Percentiles rank a stretch among this genome's conserved stretches.
Evolutionary conservation across 1,140 invertebrate genomes (phyloP).

Genomic region (Vanessa atalanta): DNA sequence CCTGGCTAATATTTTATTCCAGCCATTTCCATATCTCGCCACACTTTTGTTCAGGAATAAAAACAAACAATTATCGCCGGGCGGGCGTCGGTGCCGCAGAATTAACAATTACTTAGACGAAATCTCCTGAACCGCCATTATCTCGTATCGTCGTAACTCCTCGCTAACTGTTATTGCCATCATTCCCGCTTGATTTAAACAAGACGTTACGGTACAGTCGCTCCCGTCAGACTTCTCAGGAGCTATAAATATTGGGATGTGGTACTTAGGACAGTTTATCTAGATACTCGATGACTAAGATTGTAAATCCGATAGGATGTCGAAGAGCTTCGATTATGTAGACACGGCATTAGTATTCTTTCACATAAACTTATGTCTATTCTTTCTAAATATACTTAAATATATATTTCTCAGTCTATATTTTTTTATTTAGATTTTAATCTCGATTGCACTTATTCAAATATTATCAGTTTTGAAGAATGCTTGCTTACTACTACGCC

Average conservation of each 20-base stretch:
- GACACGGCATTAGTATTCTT: too few relatives aligned
- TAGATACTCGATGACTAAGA: background rate
- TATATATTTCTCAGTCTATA: too few relatives aligned
- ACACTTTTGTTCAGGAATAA: constrained; percentile 43
- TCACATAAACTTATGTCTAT: too few relatives aligned
- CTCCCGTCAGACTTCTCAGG: constrained; percentile 37
- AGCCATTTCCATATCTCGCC: constrained; percentile 4
- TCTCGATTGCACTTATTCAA: too few relatives aligned
- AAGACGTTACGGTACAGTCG: constrained; percentile 68
- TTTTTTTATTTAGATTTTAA: too few relatives aligned
- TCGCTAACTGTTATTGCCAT: constrained; percentile 77
- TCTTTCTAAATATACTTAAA: too few relatives aligned
- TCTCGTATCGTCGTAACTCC: constrained; percentile 68
- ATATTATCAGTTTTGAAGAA: too few relatives aligned
- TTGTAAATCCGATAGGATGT: too few relatives aligned
- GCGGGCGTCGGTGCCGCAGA: constrained; percentile 54
- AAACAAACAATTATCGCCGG: constrained; percentile 68
- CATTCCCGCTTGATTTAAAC: constrained; percentile 78
- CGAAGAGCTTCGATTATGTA: too few relatives aligned
- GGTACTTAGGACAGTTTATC: constrained; percentile 15
- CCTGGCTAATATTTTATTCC: constrained; percentile 9
- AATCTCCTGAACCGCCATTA: constrained; percentile 68
- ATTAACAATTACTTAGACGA: constrained; percentile 75
- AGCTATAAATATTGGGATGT: constrained; percentile 15
- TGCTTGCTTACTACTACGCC: too few relatives aligned